These are phyloP conservation scores for Hemibagrus guttatus DNA, from an alignment of 2,797 vertebrate genomes.

Conservation along the genomic window DNA sequence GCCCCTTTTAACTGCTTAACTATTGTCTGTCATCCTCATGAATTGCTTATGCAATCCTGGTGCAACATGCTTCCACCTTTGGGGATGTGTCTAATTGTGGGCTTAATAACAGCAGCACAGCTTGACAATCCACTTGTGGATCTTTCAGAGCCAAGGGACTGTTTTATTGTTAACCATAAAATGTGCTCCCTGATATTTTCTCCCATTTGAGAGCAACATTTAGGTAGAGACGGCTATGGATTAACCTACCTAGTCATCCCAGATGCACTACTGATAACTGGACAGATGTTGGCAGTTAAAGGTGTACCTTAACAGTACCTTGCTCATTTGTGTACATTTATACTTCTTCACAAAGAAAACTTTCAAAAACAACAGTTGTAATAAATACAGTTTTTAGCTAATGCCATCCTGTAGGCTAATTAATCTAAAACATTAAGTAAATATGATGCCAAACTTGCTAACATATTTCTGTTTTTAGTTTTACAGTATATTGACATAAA, in stretches of 20 bases:
- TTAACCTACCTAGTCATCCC: neutral
- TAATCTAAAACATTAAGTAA: neutral
- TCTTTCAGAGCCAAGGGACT: slow-evolving; percentile 54
- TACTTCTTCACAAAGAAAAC: neutral
- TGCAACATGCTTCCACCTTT: slow-evolving; percentile 63
- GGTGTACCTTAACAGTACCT: neutral
- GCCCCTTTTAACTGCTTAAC: slow-evolving; percentile 12
- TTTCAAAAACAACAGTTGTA: neutral
- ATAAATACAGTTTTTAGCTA: neutral
- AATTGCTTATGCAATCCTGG: slow-evolving; percentile 71
- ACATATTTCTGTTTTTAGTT: neutral
- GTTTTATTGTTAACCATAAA: slow-evolving; percentile 70
- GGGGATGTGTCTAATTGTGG: slow-evolving; percentile 74
- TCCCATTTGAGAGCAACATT: slow-evolving; percentile 13
- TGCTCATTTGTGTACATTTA: neutral
- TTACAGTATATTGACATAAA: neutral
- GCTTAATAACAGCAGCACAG: slow-evolving; percentile 70
- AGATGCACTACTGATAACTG: neutral
- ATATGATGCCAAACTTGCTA: neutral
- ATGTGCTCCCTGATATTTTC: slow-evolving; percentile 36
- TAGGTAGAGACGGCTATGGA: neutral
- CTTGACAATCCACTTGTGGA: slow-evolving; percentile 62
- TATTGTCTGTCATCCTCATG: slow-evolving; percentile 55
- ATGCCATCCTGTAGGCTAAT: neutral
- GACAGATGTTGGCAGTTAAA: neutral